Evolutionary conservation across 2,113 vertebrate genomes (phyloP).

Genomic region (Datnioides undecimradiatus): DNA sequence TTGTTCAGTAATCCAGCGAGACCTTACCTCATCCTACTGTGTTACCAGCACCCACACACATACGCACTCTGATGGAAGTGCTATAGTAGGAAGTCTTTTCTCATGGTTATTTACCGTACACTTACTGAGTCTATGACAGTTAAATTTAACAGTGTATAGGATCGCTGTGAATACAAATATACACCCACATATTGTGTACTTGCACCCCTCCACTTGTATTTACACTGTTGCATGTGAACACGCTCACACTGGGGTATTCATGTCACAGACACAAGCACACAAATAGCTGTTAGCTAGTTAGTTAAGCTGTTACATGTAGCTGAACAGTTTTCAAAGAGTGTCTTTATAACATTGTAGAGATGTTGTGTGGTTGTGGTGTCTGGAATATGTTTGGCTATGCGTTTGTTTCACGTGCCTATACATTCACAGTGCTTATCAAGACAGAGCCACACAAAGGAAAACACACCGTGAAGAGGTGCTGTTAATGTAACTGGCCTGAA

Average conservation of each 20-base stretch:
- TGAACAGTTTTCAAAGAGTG: constrained; percentile 24
- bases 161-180: constrained; percentile 38
- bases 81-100: constrained; percentile 47
- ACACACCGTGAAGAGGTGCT: constrained; percentile 37
- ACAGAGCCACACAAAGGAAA: constrained; percentile 35
- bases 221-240: neutral
- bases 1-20: constrained; percentile 69
- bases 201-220: neutral
- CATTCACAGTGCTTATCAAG: constrained; percentile 25
- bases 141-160: constrained; percentile 53
- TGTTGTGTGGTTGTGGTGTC: constrained; percentile 23
- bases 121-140: constrained; percentile 23
- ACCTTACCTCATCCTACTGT: constrained; percentile 57
- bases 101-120: constrained; percentile 32
- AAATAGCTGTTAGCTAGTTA: no score
- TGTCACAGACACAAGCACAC: constrained; percentile 4
- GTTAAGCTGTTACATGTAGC: constrained; percentile 14
- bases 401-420: constrained; percentile 33
- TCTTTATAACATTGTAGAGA: neutral
- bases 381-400: constrained; percentile 20
- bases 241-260: neutral
- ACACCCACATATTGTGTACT: constrained; percentile 26
- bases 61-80: constrained; percentile 39
- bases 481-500: constrained; percentile 48
- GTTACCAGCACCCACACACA: constrained; percentile 64